These are phyloP conservation scores for Cheirogaleus medius DNA, from an alignment of 2,113 vertebrate genomes.

Conservation along the genomic window DNA sequence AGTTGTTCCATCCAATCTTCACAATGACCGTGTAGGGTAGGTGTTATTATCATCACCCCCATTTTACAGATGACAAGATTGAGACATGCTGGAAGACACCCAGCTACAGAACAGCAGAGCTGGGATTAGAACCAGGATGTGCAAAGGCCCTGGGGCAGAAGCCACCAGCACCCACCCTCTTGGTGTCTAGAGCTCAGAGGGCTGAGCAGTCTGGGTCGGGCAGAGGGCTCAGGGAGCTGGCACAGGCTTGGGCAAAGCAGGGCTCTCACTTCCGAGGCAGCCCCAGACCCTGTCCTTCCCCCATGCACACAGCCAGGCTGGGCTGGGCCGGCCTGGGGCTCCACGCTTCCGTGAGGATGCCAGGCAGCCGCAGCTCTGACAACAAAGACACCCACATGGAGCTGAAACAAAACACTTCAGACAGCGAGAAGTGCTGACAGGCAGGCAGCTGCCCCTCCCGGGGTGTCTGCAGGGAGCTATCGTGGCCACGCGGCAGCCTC, in stretches of 20 bases:
- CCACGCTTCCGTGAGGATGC: neutral
- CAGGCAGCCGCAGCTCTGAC: neutral
- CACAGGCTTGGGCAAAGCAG: constrained; percentile 66
- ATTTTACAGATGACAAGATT: neutral
- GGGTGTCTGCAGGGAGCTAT: constrained; percentile 81
- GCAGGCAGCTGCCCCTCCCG: constrained; percentile 74
- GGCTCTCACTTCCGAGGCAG: neutral
- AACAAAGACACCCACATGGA: constrained; percentile 48
- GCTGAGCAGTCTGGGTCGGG: neutral
- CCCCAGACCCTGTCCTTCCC: neutral
- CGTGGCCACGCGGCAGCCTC: neutral
- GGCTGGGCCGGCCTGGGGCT: neutral
- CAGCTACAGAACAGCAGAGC: neutral
- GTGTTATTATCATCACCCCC: neutral
- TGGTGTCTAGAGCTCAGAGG: neutral
- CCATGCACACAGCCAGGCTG: neutral
- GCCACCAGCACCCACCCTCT: rapidly evolving
- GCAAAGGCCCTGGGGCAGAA: neutral
- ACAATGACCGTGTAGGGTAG: no score
- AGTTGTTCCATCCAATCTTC: neutral
- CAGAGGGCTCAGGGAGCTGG: neutral
- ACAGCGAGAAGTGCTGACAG: constrained; percentile 81
- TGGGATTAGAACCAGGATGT: neutral
- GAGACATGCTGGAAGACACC: neutral
- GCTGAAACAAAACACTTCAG: constrained; percentile 83